Evolutionary conservation across 2,113 vertebrate species (phyloP).

Genomic region (Cavia aperea): DNA sequence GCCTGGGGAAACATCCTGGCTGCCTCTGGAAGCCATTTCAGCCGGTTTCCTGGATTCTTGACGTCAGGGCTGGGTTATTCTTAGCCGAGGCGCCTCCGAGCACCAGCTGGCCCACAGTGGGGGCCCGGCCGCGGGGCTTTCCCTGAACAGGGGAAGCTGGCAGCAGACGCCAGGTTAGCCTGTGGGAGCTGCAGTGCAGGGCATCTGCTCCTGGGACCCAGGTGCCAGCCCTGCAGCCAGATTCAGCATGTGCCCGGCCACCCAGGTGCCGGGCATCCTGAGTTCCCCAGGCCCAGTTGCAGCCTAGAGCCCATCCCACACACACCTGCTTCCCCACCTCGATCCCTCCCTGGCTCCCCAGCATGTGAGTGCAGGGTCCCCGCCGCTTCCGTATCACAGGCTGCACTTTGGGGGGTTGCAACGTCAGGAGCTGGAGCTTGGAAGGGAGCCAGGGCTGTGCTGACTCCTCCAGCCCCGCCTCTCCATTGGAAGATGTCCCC

Average conservation of each 20-base stretch:
- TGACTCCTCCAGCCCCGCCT: not conserved
- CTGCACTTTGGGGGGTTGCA: not conserved
- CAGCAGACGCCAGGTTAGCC: slow-evolving; percentile 2
- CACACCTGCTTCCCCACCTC: not conserved
- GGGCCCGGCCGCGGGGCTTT: slow-evolving; percentile 21
- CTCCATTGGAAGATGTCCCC: not conserved
- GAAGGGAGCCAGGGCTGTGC: not conserved
- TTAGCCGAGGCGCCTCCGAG: slow-evolving; percentile 37
- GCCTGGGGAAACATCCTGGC: not conserved
- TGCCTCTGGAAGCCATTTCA: slow-evolving; percentile 14
- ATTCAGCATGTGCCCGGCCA: not conserved
- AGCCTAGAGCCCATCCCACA: fast-evolving
- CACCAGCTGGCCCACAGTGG: slow-evolving; percentile 11
- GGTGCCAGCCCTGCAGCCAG: not conserved
- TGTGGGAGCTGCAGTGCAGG: not conserved
- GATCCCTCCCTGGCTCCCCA: not conserved
- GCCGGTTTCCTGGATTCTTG: slow-evolving; percentile 47
- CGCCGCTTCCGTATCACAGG: not conserved
- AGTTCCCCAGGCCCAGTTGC: not conserved
- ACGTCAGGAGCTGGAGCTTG: not conserved
- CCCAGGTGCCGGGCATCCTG: not conserved
- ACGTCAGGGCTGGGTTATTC: slow-evolving; percentile 59
- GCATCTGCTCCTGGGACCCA: not conserved
- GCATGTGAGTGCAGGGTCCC: fast-evolving
- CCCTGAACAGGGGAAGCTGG: not conserved